phyloP scores from a whole-genome alignment of 2,113 vertebrate genomes.

The Ameiurus melas region DNA sequence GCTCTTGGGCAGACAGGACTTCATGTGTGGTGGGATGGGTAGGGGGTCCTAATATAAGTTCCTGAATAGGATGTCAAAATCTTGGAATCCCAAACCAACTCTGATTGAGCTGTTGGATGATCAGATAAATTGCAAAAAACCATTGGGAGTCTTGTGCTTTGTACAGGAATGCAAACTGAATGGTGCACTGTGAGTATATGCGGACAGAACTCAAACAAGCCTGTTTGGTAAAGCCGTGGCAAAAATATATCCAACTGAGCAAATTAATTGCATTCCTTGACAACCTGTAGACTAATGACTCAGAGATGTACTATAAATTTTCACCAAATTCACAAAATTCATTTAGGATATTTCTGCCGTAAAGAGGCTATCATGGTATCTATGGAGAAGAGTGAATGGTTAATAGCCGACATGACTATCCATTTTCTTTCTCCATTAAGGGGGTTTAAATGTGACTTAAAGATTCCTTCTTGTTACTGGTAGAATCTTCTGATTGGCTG shows the following conservation, averaged over 20 bases:
- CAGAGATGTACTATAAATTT: background rate
- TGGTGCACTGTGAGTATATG: background rate
- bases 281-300: background rate
- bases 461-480: background rate
- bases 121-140: background rate
- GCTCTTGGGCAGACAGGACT: background rate
- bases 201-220: background rate
- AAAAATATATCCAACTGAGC: background rate
- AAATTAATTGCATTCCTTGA: background rate
- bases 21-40: background rate
- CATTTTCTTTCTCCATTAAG: background rate
- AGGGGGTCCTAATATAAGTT: background rate
- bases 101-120: background rate
- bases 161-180: background rate
- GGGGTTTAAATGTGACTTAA: background rate
- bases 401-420: background rate
- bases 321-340: background rate
- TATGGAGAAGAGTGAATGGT: background rate
- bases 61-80: background rate
- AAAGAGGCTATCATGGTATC: background rate
- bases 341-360: background rate
- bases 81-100: background rate
- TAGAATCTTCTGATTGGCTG: constrained; percentile 39
- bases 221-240: background rate
- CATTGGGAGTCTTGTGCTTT: background rate